These are phyloP conservation scores for Synanthedon formicaeformis DNA, from an alignment of 2,888 invertebrate genomes.

Conservation along the genomic window DNA sequence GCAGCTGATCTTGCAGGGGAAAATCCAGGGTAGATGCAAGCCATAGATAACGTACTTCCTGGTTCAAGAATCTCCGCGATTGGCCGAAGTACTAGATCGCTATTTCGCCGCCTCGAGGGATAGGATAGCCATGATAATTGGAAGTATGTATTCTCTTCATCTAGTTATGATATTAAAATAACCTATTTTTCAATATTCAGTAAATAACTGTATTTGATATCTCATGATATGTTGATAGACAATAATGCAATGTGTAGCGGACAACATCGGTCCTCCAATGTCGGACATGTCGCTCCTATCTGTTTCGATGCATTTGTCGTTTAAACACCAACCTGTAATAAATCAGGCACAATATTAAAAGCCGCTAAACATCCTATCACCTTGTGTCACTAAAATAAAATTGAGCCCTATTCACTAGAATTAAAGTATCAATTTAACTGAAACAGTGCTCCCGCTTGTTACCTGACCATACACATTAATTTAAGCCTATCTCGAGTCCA, in stretches of 20 bases:
- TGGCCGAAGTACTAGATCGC: too few relatives aligned
- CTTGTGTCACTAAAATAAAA: conserved; percentile 7
- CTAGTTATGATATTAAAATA: too few relatives aligned
- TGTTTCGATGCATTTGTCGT: conserved; percentile 71
- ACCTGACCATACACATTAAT: conserved; percentile 27
- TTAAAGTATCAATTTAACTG: conserved; percentile 13
- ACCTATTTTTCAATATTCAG: too few relatives aligned
- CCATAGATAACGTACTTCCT: too few relatives aligned
- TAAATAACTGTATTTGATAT: background rate
- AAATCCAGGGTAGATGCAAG: too few relatives aligned
- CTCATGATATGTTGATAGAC: background rate
- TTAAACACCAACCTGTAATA: conserved; percentile 71
- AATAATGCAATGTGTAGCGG: conserved; percentile 40
- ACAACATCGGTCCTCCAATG: conserved; percentile 67
- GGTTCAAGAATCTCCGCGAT: too few relatives aligned
- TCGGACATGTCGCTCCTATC: conserved; percentile 69
- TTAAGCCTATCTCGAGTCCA: conserved; percentile 68
- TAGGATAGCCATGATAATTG: too few relatives aligned
- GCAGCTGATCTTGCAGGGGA: too few relatives aligned
- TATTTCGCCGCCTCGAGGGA: too few relatives aligned
- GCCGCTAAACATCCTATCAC: conserved; percentile 18
- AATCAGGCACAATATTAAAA: conserved; percentile 45
- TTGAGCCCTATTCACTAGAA: conserved; percentile 1
- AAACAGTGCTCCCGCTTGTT: conserved; percentile 6
- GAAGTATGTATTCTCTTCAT: too few relatives aligned